These are phyloP conservation scores for Mobula birostris DNA, from an alignment of 2,113 vertebrate genomes.

Conservation along the genomic window DNA sequence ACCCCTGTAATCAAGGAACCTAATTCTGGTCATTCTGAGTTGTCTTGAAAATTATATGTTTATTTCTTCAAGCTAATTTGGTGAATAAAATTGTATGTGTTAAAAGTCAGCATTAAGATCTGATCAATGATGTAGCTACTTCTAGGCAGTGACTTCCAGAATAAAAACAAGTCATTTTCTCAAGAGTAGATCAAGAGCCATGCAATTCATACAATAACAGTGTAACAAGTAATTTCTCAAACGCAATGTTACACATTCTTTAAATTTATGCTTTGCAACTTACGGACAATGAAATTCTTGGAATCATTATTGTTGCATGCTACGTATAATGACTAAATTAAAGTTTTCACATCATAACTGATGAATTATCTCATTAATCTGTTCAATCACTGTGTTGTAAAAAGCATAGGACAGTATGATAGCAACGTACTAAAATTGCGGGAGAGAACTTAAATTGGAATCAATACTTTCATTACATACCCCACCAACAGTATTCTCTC, in stretches of 20 bases:
- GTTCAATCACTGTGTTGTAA: not conserved
- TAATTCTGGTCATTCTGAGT: not conserved
- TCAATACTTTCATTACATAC: slow-evolving; percentile 58
- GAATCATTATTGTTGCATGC: not conserved
- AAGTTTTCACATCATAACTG: not conserved
- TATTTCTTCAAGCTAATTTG: not conserved
- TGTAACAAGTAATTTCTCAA: not conserved
- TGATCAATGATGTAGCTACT: not conserved
- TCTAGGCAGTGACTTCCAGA: not conserved
- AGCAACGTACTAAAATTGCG: no score
- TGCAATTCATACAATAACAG: not conserved
- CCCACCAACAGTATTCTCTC: slow-evolving; percentile 85
- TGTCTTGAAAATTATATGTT: not conserved
- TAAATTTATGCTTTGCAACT: no score
- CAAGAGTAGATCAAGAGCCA: no score
- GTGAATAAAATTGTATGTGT: not conserved
- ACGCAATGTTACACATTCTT: no score
- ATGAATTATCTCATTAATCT: not conserved
- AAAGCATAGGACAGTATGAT: not conserved
- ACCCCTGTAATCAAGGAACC: no score
- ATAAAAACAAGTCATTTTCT: not conserved
- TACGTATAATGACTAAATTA: not conserved
- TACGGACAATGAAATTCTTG: not conserved
- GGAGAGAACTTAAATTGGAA: not conserved
- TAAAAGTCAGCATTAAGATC: not conserved